Base-by-base conservation (phyloP, 2,797 vertebrate genomes). In the Nannoperca obscura region DNA sequence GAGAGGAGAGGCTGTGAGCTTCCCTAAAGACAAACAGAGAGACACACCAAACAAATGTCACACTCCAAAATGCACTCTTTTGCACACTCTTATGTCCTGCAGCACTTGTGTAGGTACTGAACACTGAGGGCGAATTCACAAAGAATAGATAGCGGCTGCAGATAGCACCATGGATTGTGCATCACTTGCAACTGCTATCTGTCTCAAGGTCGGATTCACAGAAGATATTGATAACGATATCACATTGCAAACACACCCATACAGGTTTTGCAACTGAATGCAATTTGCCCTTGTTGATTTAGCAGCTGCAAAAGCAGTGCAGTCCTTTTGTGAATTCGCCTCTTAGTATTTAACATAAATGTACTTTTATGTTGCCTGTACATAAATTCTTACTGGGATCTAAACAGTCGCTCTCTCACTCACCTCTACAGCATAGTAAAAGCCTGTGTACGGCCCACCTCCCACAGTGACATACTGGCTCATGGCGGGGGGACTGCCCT, bases 341-440 rank as follows among this genome's bases (percentile, higher is more conserved):
- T 11, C 47, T 49, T 11, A 11, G 32, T 15, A 36, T 8, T 34
- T 34, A 7, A 34, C 30, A 17, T 0, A 34, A 8, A 24, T 36
- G 44, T 24, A 34, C 10, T 8, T 5, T 27, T 24, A 24, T 19
- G 49, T 27, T 42, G 13, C 10, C 17, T 36, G 9, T 46, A 12
- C 20, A 44, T n/a, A 13, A 5, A n/a, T 7, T 44, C 44, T 44
- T 42, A 22, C 15, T 1, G 20, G 27, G 15, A 50, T 32, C 74
- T n/a, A 52, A 32, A 47, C 7, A 52, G 15, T 19, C 10, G 24
- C 11, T 55, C 14, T 7, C 12, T 52, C 68, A 76, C 86, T 88
- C 75, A 99, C 98, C 97, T 99, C 98, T 50, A 99, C 89, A 38
- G 98, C 97, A 65, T 98, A 99, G 93, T 97, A 99, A 93, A 99